Conservation (phyloP, 2,797 vertebrate genomes). For the Chelmon rostratus region DNA sequence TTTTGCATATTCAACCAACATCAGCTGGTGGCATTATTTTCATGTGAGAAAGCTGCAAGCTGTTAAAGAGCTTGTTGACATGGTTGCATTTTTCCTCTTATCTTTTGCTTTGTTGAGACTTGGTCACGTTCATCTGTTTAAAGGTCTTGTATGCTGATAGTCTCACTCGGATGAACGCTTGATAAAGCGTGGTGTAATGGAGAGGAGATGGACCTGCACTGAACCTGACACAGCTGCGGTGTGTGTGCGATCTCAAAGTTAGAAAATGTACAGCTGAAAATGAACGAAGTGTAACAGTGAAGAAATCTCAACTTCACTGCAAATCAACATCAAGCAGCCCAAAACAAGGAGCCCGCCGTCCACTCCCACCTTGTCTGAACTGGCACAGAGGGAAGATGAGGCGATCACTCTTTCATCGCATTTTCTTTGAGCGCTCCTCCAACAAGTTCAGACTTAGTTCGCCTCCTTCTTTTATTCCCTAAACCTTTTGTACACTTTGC, state of each 20-base stretch:
- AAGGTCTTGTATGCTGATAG: not conserved
- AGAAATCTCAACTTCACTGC: not conserved
- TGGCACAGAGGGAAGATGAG: constrained; percentile 23
- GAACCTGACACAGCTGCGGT: constrained; percentile 19
- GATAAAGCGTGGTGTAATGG: not conserved
- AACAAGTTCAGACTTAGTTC: constrained; percentile 62
- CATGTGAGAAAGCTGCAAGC: not conserved
- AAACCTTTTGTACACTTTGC: constrained; percentile 27
- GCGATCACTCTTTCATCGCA: constrained; percentile 22
- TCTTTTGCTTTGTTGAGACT: not conserved
- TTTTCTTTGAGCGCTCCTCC: constrained; percentile 12
- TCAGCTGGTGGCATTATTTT: not conserved
- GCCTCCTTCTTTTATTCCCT: constrained; percentile 31
- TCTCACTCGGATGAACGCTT: not conserved
- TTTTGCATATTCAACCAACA: not conserved
- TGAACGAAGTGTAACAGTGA: not conserved
- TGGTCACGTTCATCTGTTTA: not conserved
- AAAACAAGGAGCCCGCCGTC: constrained; percentile 15
- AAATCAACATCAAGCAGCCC: not conserved
- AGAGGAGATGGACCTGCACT: not conserved
- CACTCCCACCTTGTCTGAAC: constrained; percentile 40
- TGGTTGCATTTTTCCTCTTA: not conserved
- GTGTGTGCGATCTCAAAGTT: too few relatives aligned
- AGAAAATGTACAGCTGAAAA: too few relatives aligned
- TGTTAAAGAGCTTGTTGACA: not conserved